phyloP scores from a whole-genome alignment of 2,888 invertebrate species.

The Luperina testacea region DNA sequence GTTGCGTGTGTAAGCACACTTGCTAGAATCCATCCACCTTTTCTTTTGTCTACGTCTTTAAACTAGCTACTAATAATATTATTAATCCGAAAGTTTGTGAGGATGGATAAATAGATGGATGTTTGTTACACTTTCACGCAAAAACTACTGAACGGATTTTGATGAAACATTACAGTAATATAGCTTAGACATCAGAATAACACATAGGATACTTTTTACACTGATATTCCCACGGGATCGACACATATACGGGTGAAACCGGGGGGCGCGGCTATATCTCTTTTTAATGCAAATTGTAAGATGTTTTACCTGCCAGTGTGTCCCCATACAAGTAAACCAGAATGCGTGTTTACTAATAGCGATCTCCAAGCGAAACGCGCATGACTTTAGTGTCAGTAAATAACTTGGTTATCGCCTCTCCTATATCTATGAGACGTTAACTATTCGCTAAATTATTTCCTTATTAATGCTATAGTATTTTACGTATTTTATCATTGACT shows the following conservation, averaged over 20 bases:
- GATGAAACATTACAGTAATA: too few species aligned
- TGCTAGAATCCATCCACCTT: not conserved
- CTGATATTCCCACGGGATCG: too few species aligned
- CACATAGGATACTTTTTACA: too few species aligned
- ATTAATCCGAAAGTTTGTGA: too few species aligned
- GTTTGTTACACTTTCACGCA: too few species aligned
- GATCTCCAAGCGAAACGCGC: conserved; percentile 35
- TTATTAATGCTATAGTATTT: conserved; percentile 52
- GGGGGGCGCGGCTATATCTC: too few species aligned
- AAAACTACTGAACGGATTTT: too few species aligned
- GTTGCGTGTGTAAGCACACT: not conserved
- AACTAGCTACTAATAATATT: too few species aligned
- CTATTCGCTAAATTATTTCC: conserved; percentile 63
- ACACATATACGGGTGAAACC: too few species aligned
- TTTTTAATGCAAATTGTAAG: not conserved
- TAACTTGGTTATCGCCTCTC: conserved; percentile 57
- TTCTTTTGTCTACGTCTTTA: not conserved
- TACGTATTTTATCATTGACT: conserved; percentile 31
- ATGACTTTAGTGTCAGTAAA: conserved; percentile 60
- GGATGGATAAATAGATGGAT: too few species aligned
- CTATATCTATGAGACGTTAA: conserved; percentile 51
- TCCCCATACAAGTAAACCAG: conserved; percentile 28
- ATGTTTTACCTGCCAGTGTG: not conserved
- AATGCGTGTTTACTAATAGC: conserved; percentile 50
- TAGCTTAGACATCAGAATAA: too few species aligned